A percentile compares a stretch with the other conserved stretches of the same genome.
Evolutionary conservation across 2,797 vertebrate genomes (phyloP).

Genomic region (Sebastes oblongus): DNA sequence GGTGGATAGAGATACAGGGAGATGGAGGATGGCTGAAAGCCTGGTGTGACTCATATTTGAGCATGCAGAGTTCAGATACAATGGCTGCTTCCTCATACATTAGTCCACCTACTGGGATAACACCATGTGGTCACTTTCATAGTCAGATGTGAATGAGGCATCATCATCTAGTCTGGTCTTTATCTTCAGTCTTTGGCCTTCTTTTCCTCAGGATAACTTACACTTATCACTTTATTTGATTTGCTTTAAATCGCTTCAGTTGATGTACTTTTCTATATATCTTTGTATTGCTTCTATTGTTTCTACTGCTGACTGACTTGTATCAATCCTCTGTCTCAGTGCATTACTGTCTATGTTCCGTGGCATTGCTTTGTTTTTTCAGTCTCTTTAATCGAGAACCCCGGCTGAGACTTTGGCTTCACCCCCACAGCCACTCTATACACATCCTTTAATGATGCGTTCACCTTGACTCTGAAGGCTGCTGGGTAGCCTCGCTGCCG

Average conservation of each 20-base stretch:
- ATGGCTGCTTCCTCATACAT: slow-evolving; percentile 27
- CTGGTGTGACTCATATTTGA: slow-evolving; percentile 29
- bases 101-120: slow-evolving; percentile 26
- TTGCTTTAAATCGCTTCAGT: neutral
- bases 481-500: neutral
- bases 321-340: neutral
- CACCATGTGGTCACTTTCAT: neutral
- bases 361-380: neutral
- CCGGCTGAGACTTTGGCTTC: neutral
- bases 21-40: slow-evolving; percentile 3
- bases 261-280: neutral
- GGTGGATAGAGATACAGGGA: neutral
- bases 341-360: neutral
- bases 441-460: slow-evolving; percentile 1
- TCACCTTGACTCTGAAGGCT: slow-evolving; percentile 11
- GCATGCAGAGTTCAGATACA: slow-evolving; percentile 19
- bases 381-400: neutral
- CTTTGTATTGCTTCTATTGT: neutral
- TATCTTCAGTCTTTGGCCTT: neutral
- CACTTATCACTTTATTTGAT: neutral
- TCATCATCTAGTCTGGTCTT: neutral
- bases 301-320: neutral
- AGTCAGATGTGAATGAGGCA: neutral
- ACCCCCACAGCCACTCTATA: neutral
- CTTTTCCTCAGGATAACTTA: neutral